Evolutionary conservation across 2,113 vertebrate species (phyloP), one percentile per base, ranked within the genome.

Genomic region (Rana temporaria): DNA sequence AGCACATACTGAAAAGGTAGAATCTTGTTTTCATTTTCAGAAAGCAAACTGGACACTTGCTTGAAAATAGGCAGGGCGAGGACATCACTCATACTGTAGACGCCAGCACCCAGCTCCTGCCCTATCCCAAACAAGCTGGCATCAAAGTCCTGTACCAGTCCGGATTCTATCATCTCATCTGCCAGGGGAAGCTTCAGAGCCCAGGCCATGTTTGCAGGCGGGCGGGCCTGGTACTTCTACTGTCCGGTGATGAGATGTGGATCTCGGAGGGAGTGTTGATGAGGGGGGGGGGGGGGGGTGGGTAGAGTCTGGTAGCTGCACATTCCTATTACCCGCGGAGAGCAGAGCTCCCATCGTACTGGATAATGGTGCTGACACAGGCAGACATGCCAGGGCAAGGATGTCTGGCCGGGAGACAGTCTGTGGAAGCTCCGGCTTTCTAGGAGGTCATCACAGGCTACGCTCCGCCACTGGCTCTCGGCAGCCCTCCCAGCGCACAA

Each of bases 71-170:
- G 98, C 82, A 99, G 92, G 7, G 98, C 97, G 0, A 99, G 96
- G 17, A 99, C 98, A 84, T 99, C 98, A 48, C 97, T 99, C 98
- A 99, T 99, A 89, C 97, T 99, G 89, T 99, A 99, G 17, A 97
- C 98, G 66, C 97, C 97, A 0, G 98, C 97, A 19, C 98, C 98
- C 34, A 99, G 93, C 86, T 99, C 98, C 89, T 99, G 97, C 14
- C 98, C 98, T 73, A 99, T 99, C 26, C 98, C 98, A 2, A 97
- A 99, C 4, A 99, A 94, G 87, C 97, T 98, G 86, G 97, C 96
- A 89, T 98, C 98, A 17, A 99, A 99, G 89, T 99, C 97, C 91
- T 98, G 97, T 85, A 95, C 98, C 92, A 99, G 93, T 84, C 97
- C 98, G 0, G 97, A 98, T 90, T 99, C 97, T 32, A 98, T 99